Evolutionary conservation across 1,140 invertebrate species (phyloP).

Genomic region (Mizuhopecten yessoensis): DNA sequence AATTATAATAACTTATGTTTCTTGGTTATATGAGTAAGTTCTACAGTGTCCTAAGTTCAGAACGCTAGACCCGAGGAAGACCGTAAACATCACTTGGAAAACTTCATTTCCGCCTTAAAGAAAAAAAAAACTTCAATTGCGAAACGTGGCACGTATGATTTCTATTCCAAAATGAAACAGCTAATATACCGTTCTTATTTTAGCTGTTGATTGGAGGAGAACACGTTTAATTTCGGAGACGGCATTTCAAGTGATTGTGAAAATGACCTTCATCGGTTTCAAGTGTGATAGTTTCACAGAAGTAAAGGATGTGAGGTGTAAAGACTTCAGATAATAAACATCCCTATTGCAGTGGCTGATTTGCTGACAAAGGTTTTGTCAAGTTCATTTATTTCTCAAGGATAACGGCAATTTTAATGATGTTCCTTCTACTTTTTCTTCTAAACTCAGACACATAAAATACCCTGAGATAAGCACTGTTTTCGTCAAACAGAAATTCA

Average conservation of each 20-base stretch:
- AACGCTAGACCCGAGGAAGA: background rate
- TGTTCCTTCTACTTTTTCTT: too few relatives aligned
- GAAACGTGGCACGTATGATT: background rate
- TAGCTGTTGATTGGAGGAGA: background rate
- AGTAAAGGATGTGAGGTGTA: background rate
- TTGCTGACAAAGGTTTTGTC: too few relatives aligned
- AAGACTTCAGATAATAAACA: background rate
- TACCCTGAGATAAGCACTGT: too few relatives aligned
- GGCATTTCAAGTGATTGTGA: background rate
- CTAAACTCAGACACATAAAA: too few relatives aligned
- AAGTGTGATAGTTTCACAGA: background rate
- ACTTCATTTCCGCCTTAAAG: background rate
- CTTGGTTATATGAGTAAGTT: too few relatives aligned
- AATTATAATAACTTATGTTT: too few relatives aligned
- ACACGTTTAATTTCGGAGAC: background rate
- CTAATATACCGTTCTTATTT: background rate
- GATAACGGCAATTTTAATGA: too few relatives aligned
- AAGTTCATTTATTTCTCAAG: too few relatives aligned
- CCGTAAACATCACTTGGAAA: background rate
- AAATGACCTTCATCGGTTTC: background rate
- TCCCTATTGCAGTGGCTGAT: background rate
- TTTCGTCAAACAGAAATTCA: too few relatives aligned
- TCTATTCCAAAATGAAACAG: background rate
- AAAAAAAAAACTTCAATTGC: background rate
- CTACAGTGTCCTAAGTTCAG: background rate